Conservation (phyloP, 2,113 vertebrate genomes). For the Pterocles gutturalis region DNA sequence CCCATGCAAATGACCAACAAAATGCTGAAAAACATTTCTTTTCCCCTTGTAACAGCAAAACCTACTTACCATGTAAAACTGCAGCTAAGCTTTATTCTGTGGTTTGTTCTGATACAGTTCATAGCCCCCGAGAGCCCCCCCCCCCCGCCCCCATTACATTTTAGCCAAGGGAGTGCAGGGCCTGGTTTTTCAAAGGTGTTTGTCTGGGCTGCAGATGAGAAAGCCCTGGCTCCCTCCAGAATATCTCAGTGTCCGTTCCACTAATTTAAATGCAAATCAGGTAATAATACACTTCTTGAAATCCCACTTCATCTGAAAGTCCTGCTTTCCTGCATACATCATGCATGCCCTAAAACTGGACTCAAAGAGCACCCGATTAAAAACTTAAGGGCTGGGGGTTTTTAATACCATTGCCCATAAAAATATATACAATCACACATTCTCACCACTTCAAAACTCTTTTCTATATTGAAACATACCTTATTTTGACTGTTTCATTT, state of each 20-base stretch:
- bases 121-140: neutral
- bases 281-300: conserved; percentile 5
- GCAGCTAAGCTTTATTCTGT: neutral
- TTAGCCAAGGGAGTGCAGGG: neutral
- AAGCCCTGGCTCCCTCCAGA: neutral
- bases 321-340: neutral
- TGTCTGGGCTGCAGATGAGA: neutral
- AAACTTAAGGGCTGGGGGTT: neutral
- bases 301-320: neutral
- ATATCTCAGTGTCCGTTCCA: neutral
- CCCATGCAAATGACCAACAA: neutral
- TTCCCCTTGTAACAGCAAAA: neutral
- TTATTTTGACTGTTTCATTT: neutral
- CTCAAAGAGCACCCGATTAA: neutral
- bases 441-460: neutral
- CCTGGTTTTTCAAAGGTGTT: neutral
- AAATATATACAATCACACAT: neutral
- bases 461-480: neutral
- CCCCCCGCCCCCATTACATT: rapidly evolving
- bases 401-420: neutral
- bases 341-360: neutral
- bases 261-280: conserved; percentile 32
- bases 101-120: neutral
- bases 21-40: neutral
- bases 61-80: neutral